These are phyloP conservation scores for Agonopterix alstromeriana DNA, from an alignment of 2,888 invertebrate genomes.

Conservation along the genomic window DNA sequence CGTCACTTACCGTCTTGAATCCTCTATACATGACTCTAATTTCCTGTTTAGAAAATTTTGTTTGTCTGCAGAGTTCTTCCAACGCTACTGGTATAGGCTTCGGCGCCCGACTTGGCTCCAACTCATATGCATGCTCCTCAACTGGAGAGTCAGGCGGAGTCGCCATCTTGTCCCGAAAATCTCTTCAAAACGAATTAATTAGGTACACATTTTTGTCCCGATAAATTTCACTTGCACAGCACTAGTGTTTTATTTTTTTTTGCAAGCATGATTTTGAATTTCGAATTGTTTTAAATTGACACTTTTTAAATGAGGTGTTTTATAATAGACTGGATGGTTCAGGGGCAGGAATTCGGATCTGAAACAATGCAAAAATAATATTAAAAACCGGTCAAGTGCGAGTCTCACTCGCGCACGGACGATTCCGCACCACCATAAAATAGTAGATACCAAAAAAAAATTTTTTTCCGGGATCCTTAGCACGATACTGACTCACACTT, in stretches of 20 bases:
- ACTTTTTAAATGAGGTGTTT: slow-evolving; percentile 3
- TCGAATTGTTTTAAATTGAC: slow-evolving; percentile 11
- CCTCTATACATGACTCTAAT: slow-evolving; percentile 98
- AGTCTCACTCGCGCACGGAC: too few relatives aligned
- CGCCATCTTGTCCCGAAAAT: slow-evolving; percentile 77
- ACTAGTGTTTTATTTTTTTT: slow-evolving; percentile 11
- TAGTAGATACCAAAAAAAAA: too few relatives aligned
- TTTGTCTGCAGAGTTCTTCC: slow-evolving; percentile 93
- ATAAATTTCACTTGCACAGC: neutral
- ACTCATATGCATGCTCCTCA: slow-evolving; percentile 90
- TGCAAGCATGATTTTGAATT: slow-evolving; percentile 12
- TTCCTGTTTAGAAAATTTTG: slow-evolving; percentile 96
- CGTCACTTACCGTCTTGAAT: slow-evolving; percentile 90
- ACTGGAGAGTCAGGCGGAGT: slow-evolving; percentile 91
- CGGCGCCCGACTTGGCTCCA: slow-evolving; percentile 87
- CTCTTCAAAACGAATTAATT: neutral
- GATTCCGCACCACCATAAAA: too few relatives aligned
- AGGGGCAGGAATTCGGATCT: slow-evolving; percentile 36
- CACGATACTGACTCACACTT: too few relatives aligned
- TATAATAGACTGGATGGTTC: slow-evolving; percentile 25
- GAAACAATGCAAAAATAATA: slow-evolving; percentile 29
- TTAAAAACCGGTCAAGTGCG: neutral
- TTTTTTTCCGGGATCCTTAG: too few relatives aligned
- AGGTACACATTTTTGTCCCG: slow-evolving; percentile 7
- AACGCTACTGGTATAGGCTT: slow-evolving; percentile 91